Conservation (phyloP, 2,797 vertebrate species). For the Pseudopleuronectes americanus region DNA sequence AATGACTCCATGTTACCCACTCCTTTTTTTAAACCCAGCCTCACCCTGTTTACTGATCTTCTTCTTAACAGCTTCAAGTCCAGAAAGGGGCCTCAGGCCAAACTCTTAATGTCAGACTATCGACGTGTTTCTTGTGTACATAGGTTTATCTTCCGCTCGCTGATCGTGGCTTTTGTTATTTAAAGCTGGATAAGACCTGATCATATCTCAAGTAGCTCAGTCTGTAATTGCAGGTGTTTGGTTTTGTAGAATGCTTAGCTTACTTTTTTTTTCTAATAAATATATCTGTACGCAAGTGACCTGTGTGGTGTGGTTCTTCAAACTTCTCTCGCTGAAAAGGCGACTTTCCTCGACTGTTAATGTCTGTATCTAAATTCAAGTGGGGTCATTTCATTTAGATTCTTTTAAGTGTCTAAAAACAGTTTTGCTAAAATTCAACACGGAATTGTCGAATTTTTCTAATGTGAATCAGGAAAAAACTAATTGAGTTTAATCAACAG, state of each 20-base stretch:
- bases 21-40: background rate
- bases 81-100: constrained; percentile 85
- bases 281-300: constrained; percentile 37
- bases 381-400: background rate
- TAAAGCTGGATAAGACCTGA: constrained; percentile 56
- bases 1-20: constrained; percentile 3
- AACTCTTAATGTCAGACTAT: constrained; percentile 64
- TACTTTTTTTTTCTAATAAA: constrained; percentile 82
- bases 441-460: too few species aligned
- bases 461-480: too few species aligned
- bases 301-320: background rate
- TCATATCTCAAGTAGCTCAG: constrained; percentile 29
- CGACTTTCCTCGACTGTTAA: too few species aligned
- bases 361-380: background rate
- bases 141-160: constrained; percentile 49
- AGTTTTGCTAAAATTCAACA: too few species aligned
- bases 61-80: constrained; percentile 77
- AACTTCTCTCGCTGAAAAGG: too few species aligned
- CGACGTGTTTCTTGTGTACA: constrained; percentile 57
- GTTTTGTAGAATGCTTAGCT: constrained; percentile 73
- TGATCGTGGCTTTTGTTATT: constrained; percentile 57
- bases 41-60: constrained; percentile 35
- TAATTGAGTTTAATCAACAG: too few species aligned
- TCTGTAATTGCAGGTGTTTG: constrained; percentile 39
- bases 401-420: too few species aligned